Percentiles rank a stretch among this genome's conserved stretches.
Conservation (phyloP, 2,888 invertebrate genomes). For the Ecliptopera silaceata region DNA sequence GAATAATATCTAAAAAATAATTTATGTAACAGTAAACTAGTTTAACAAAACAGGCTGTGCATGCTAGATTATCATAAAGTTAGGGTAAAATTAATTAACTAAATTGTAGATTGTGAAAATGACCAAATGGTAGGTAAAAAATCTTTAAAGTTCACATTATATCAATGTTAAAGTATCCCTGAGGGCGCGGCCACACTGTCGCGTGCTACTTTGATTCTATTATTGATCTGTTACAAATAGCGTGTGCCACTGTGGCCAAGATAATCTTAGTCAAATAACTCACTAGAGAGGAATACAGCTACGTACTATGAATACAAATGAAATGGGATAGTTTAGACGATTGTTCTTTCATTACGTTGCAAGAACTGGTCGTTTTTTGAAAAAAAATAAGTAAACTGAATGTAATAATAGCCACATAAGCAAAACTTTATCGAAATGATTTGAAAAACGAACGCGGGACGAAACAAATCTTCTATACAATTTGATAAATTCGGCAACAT, state of each 20-base stretch:
- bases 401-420: too few species aligned
- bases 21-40: conserved; percentile 19
- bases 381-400: too few species aligned
- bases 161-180: conserved; percentile 28
- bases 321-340: too few species aligned
- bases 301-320: too few species aligned
- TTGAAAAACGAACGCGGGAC: too few species aligned
- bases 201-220: not conserved
- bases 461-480: too few species aligned
- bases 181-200: conserved; percentile 18
- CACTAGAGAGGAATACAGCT: not conserved
- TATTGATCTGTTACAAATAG: not conserved
- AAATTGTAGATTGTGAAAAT: conserved; percentile 28
- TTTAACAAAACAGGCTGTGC: conserved; percentile 35
- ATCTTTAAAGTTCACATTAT: conserved; percentile 17
- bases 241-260: not conserved
- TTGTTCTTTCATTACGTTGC: too few species aligned
- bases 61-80: conserved; percentile 26
- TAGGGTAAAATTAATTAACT: conserved; percentile 20
- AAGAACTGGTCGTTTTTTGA: too few species aligned
- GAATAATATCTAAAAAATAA: not conserved
- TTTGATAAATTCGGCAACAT: too few species aligned
- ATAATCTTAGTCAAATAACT: not conserved
- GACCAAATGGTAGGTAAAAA: conserved; percentile 29
- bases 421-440: too few species aligned